Evolutionary conservation across 92 coral and sea anemone species (phyloP).

Genomic region (Bergia sp.): DNA sequence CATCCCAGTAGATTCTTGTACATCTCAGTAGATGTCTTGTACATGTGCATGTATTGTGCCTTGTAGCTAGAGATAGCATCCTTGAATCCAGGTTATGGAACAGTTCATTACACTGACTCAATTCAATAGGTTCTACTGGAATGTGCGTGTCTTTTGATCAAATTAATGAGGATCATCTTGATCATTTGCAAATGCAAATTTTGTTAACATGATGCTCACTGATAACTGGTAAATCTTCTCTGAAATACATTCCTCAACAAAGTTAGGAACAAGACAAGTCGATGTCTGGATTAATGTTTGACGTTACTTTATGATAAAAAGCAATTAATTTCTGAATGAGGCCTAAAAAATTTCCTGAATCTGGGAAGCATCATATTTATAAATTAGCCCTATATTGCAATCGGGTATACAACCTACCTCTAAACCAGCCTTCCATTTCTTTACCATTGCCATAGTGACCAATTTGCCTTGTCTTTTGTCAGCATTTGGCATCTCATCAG

Average conservation of each 20-base stretch:
- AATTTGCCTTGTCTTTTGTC: conserved; percentile 64
- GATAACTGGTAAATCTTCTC: not conserved
- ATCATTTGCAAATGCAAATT: too few relatives aligned
- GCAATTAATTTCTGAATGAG: not conserved
- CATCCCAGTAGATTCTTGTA: too few relatives aligned
- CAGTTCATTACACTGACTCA: too few relatives aligned
- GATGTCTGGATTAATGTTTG: not conserved
- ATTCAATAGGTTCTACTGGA: too few relatives aligned
- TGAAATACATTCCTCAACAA: not conserved
- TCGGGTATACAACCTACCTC: conserved; percentile 59
- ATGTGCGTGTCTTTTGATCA: too few relatives aligned
- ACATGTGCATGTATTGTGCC: too few relatives aligned
- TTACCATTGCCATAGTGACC: conserved; percentile 88
- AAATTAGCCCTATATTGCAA: not conserved
- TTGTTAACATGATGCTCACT: not conserved
- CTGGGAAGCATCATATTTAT: not conserved
- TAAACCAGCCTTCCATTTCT: conserved; percentile 82
- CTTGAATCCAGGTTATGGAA: too few relatives aligned
- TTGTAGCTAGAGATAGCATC: too few relatives aligned
- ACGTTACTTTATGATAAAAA: not conserved
- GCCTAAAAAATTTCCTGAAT: not conserved
- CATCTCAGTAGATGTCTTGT: too few relatives aligned
- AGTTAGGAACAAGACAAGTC: not conserved
- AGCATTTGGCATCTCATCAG: not conserved
- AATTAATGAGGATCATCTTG: too few relatives aligned